Base-by-base conservation (phyloP, 2,888 invertebrate species). In the Amiota mariae region DNA sequence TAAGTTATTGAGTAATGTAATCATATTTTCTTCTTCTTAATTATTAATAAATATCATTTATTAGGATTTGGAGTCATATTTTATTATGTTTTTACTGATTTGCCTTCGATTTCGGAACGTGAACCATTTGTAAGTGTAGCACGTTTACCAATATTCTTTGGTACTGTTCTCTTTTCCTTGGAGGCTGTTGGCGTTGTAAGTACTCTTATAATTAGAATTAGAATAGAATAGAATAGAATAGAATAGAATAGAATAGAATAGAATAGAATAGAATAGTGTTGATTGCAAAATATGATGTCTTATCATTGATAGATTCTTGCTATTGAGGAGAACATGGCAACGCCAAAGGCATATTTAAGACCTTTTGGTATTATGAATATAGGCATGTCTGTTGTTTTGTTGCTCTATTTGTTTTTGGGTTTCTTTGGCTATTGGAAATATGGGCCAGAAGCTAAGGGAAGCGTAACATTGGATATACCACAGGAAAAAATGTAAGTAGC, bases 311-410 rank as follows among this genome's bases (percentile, higher is more conserved):
- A 98, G 97, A 95, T 98, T 47, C 94, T 99, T 92, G 98, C 99
- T 0, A 92, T 99, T 79, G 98, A 98, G 88, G 98, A 98, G 91
- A 97, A 97, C 91, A 98, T 99, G 98, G 95, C 94, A 87, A 95
- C 94, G 0, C 98, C 98, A 0, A 92, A 93, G 18, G 95, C 96
- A 85, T 98, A 98, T 90, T 94, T 95, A 79, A 97, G 97, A 47
- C 95, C 95, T 81, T 95, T 95, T 15, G 96, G 98, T 51, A 97
- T 98, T 2, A 91, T 99, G 70, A 98, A 98, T 88, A 93, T 93
- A 71, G 97, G 97, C 72, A 98, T 98, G 97, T 91, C 92, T 75
- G 93, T 96, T 84, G 97, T 98, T 0, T 93, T 97, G 0, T 88
- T 92, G 0, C 90, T 98, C 59, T 98, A 98, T 88, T 94, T 95